These are phyloP conservation scores for Calyptomena viridis DNA, from an alignment of 2,113 vertebrate genomes.

Conservation along the genomic window DNA sequence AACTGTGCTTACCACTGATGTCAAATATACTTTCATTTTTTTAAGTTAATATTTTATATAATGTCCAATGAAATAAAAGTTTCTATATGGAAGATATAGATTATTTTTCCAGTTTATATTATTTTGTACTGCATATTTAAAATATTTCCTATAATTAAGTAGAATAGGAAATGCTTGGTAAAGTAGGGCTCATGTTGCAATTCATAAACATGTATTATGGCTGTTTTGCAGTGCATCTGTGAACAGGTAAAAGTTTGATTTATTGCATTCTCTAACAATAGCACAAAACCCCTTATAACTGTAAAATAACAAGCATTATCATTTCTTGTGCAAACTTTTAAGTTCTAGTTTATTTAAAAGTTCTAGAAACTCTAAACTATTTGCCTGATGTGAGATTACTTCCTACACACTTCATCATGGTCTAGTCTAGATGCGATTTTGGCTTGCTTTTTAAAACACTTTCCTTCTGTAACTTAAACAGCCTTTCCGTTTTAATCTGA, in stretches of 20 bases:
- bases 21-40: slow-evolving; percentile 50
- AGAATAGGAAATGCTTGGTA: not conserved
- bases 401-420: not conserved
- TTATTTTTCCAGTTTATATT: not conserved
- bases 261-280: not conserved
- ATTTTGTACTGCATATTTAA: not conserved
- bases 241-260: not conserved
- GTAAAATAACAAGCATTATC: not conserved
- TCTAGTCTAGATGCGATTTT: not conserved
- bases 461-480: not conserved
- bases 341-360: not conserved
- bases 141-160: not conserved
- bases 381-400: not conserved
- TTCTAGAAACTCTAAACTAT: not conserved
- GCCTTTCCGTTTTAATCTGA: not conserved
- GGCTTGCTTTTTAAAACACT: not conserved
- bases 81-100: slow-evolving; percentile 58
- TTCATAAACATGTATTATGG: not conserved
- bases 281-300: not conserved
- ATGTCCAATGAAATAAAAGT: slow-evolving; percentile 70
- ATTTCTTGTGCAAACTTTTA: not conserved
- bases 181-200: not conserved
- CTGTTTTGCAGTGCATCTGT: not conserved
- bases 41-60: slow-evolving; percentile 72
- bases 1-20: slow-evolving; percentile 30